These are phyloP conservation scores for Microcebus jonahi DNA, from an alignment of 2,113 vertebrate genomes.

Conservation along the genomic window DNA sequence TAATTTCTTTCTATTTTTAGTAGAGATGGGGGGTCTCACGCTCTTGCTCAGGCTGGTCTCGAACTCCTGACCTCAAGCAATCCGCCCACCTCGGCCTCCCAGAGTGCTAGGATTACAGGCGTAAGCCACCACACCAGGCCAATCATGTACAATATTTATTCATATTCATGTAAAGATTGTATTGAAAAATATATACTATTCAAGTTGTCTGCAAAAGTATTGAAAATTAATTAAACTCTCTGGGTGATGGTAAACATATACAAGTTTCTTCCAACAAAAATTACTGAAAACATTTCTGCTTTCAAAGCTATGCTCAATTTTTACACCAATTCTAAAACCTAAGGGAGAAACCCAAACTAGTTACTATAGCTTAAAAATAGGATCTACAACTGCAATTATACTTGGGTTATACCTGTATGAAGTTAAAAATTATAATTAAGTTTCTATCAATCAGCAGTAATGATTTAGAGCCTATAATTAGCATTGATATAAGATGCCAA, in stretches of 20 bases:
- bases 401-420: background rate
- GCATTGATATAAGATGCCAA: background rate
- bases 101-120: too few species aligned
- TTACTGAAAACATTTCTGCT: slow-evolving; percentile 9
- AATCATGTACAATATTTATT: background rate
- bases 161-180: background rate
- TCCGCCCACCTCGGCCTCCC: too few species aligned
- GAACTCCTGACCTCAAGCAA: too few species aligned
- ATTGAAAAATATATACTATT: slow-evolving; percentile 4
- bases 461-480: background rate
- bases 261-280: background rate
- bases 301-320: background rate
- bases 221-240: slow-evolving; percentile 40
- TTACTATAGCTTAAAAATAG: slow-evolving; percentile 15
- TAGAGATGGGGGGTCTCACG: too few species aligned
- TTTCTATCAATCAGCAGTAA: slow-evolving; percentile 28
- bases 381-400: background rate
- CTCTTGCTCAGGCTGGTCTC: too few species aligned
- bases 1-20: too few species aligned
- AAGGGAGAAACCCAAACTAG: slow-evolving; percentile 27
- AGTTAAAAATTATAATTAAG: slow-evolving; percentile 26
- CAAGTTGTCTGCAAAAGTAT: background rate
- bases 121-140: too few species aligned
- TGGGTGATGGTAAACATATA: background rate
- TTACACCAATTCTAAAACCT: slow-evolving; percentile 29